A percentile compares a stretch with the other conserved stretches of the same genome.
phyloP scores from a whole-genome alignment of 2,888 invertebrate species.

The Limnephilus lunatus region DNA sequence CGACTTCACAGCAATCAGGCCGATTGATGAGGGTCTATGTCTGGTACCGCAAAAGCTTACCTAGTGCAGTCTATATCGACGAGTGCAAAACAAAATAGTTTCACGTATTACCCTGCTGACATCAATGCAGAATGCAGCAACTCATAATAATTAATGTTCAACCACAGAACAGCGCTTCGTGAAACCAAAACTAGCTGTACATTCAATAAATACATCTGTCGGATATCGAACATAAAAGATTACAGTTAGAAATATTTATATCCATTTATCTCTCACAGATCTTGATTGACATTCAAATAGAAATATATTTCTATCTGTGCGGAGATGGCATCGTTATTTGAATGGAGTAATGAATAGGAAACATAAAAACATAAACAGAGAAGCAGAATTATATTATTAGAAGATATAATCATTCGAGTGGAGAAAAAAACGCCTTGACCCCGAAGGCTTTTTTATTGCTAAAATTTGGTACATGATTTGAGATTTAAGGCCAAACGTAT shows the following conservation, averaged over 20 bases:
- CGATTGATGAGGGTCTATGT: no score
- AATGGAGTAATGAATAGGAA: background rate
- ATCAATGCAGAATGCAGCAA: constrained; percentile 15
- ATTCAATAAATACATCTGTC: constrained; percentile 10
- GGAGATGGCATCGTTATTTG: background rate
- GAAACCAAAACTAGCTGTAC: constrained; percentile 16
- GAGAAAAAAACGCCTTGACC: background rate
- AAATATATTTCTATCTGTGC: background rate
- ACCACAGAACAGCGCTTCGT: constrained; percentile 19
- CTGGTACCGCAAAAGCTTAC: background rate
- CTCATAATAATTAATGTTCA: constrained; percentile 13
- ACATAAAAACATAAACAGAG: constrained; percentile 9
- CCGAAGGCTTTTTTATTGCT: no score
- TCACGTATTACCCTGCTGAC: constrained; percentile 19
- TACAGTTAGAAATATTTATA: background rate
- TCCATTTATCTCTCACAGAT: constrained; percentile 17
- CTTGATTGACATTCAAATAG: constrained; percentile 43
- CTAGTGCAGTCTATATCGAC: background rate
- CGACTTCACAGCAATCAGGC: no score
- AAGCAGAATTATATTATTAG: background rate
- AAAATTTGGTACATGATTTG: no score
- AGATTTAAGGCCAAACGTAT: no score
- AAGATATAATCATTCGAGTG: background rate
- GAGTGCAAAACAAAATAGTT: background rate
- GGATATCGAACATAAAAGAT: constrained; percentile 19